Base-by-base conservation (phyloP, 2,113 vertebrate species). In the Alethe diademata region DNA sequence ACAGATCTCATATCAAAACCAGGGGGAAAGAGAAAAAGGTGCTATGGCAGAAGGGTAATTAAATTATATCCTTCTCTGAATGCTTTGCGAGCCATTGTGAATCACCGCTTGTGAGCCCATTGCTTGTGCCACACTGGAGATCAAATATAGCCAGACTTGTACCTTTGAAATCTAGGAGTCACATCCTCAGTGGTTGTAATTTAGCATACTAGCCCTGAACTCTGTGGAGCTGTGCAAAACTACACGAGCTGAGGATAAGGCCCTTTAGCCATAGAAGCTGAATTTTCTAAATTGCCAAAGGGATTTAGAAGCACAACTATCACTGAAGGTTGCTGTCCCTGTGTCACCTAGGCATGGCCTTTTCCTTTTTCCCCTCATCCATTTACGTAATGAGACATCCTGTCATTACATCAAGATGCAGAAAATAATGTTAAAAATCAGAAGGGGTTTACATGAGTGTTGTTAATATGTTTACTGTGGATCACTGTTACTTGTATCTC, bases 21-120 rank as follows among this genome's bases (percentile, higher is more conserved):
- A 28, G 65, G 28, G 88, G 76, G 73, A 84, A 93, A 66, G 47
- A 90, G 81, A 76, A 94, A 86, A 94, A 93, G 72, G 40, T 88
- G 36, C 33, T 53, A 2, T 79, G 67, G n/a, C 57, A 81, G 82
- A 71, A 20, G 18, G 19, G 29, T 61, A 42, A 64, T 78, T 88
- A 66, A 73, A 78, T 88, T 62, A 64, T 9, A 45, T 23, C 26
- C 38, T 89, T 75, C 69, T 65, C 53, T 48, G 36, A 70, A 53
- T 0, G 0, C 15, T 47, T 53, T 70, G 47, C 69, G 45, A 86
- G 19, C 62, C 26, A 22, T 14, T 67, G 45, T 76, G 64, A 78
- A 38, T 69, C 47, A 78, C 60, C 26, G 48, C 53, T 57, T 71
- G 19, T 78, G 66, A 93, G 58, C 51, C 42, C 1, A 0, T 88